Evolutionary conservation across 2,113 vertebrate species (phyloP).

Genomic region (Ptilonorhynchus violaceus): DNA sequence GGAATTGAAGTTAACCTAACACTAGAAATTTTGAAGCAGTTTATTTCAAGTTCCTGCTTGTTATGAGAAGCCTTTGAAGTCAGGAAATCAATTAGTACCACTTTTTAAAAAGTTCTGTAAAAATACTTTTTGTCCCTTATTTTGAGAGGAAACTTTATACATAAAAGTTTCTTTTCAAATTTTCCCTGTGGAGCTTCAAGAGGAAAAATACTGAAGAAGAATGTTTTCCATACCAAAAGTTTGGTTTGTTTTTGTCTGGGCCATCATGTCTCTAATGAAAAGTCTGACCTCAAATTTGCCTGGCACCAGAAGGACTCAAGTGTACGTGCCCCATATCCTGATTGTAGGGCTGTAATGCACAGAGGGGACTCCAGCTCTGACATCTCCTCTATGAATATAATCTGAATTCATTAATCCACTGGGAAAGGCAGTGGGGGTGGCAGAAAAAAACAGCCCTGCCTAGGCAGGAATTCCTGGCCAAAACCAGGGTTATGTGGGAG

Average conservation of each 20-base stretch:
- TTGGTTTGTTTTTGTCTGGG: background rate
- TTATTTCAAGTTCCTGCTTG: background rate
- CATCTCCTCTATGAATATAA: background rate
- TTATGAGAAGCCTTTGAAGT: background rate
- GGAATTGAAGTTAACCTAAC: background rate
- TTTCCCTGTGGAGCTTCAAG: background rate
- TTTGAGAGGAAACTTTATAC: background rate
- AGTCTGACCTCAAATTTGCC: background rate
- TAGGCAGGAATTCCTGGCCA: background rate
- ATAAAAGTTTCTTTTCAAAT: background rate
- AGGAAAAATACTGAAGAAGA: background rate
- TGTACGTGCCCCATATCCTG: background rate
- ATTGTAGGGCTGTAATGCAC: rapidly evolving
- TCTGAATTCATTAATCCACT: background rate
- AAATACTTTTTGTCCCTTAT: background rate
- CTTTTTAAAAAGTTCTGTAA: background rate
- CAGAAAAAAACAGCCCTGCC: background rate
- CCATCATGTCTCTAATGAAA: background rate
- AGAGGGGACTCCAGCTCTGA: background rate
- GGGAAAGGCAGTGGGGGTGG: background rate
- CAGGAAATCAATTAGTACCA: background rate
- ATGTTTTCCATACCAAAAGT: background rate
- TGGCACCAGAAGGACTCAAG: background rate
- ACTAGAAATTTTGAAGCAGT: background rate
- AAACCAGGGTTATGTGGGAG: background rate